These are phyloP conservation scores for Sarcoramphus papa DNA, from an alignment of 2,797 vertebrate genomes.

Conservation along the genomic window DNA sequence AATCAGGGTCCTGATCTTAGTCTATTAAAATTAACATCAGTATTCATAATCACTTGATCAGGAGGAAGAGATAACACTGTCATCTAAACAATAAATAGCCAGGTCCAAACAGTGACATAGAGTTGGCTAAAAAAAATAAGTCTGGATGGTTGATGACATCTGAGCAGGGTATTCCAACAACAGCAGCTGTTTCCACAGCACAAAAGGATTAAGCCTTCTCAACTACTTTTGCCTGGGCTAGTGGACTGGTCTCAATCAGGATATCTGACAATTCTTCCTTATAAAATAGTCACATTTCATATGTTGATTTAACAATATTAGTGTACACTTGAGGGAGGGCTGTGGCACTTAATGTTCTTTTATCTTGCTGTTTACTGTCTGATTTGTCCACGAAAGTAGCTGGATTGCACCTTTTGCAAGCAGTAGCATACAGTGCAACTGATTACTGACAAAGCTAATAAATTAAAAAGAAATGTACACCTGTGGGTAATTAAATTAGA, in stretches of 20 bases:
- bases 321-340: neutral
- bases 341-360: neutral
- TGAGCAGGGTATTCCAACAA: neutral
- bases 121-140: neutral
- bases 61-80: neutral
- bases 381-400: neutral
- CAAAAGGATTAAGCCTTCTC: neutral
- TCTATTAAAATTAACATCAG: neutral
- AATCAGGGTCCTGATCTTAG: neutral
- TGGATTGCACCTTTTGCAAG: neutral
- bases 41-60: neutral
- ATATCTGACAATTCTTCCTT: neutral
- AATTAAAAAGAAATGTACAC: constrained; percentile 59
- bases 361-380: neutral
- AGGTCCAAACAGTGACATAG: neutral
- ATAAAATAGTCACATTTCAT: neutral
- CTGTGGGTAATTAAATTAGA: constrained; percentile 64
- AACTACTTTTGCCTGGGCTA: neutral
- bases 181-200: neutral
- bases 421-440: neutral
- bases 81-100: neutral
- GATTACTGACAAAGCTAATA: constrained; percentile 60
- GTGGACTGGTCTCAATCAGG: neutral
- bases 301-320: neutral
- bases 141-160: neutral